Percentiles rank a stretch among this genome's conserved stretches.
Conservation (phyloP, 2,113 vertebrate species). For the Ceyx melanurus region DNA sequence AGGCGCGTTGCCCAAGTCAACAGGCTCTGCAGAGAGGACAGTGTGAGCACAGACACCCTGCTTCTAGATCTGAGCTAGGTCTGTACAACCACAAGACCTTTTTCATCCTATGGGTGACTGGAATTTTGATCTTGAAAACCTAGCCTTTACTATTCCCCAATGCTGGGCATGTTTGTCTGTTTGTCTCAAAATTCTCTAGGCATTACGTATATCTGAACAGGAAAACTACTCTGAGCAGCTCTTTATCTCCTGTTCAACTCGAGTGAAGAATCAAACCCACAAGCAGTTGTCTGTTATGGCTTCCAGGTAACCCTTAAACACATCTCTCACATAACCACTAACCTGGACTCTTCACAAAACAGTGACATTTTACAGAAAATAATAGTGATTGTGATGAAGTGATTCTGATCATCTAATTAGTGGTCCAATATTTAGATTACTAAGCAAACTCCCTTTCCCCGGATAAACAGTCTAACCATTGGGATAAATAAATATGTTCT, state of each 20-base stretch:
- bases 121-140: not conserved
- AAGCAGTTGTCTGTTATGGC: not conserved
- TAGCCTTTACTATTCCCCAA: not conserved
- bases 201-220: not conserved
- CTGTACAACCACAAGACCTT: not conserved
- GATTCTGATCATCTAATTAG: not conserved
- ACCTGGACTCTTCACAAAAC: not conserved
- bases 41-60: not conserved
- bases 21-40: not conserved
- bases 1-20: not conserved
- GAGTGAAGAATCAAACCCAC: not conserved
- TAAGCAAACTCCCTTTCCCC: not conserved
- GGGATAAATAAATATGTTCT: not conserved
- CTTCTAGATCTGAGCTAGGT: not conserved
- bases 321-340: not conserved
- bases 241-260: not conserved
- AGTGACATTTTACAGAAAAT: not conserved
- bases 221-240: not conserved
- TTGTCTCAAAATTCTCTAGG: not conserved
- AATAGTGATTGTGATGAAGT: not conserved
- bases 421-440: not conserved
- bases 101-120: not conserved
- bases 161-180: not conserved
- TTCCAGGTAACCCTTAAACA: not conserved
- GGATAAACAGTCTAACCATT: not conserved